Percentiles rank a stretch among this genome's conserved stretches.
Conservation (phyloP, 2,888 invertebrate genomes). For the Gymnoscelis rufifasciata region DNA sequence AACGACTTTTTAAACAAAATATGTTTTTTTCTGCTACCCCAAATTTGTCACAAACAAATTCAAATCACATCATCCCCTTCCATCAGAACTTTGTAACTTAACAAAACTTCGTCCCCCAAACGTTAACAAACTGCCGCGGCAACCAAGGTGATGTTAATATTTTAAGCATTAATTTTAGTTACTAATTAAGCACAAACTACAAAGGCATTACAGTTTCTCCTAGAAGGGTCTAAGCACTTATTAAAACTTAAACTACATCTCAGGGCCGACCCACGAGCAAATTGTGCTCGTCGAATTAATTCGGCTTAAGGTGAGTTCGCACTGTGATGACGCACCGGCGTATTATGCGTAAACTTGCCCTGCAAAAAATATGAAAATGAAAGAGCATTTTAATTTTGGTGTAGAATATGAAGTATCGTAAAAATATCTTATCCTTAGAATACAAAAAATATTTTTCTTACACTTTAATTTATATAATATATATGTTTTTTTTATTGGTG, state of each 20-base stretch:
- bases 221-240: constrained; percentile 39
- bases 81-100: not conserved
- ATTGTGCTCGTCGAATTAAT: constrained; percentile 52
- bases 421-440: no score
- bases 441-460: no score
- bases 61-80: not conserved
- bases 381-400: no score
- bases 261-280: constrained; percentile 41
- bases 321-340: constrained; percentile 12
- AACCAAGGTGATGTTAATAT: constrained; percentile 12
- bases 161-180: constrained; percentile 16
- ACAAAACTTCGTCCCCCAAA: not conserved
- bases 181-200: constrained; percentile 24
- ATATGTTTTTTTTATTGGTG: no score
- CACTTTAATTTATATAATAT: no score
- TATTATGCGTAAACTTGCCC: not conserved
- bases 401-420: no score
- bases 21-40: no score
- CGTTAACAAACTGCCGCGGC: not conserved
- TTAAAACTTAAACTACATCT: constrained; percentile 46
- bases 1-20: no score
- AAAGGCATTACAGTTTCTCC: constrained; percentile 25
- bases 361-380: not conserved
- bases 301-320: constrained; percentile 34
- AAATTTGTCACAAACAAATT: no score